Evolutionary conservation across 1,140 invertebrate species (phyloP), one percentile per base, ranked within the genome.

Genomic region (Paramacrobiotus metropolitanus): DNA sequence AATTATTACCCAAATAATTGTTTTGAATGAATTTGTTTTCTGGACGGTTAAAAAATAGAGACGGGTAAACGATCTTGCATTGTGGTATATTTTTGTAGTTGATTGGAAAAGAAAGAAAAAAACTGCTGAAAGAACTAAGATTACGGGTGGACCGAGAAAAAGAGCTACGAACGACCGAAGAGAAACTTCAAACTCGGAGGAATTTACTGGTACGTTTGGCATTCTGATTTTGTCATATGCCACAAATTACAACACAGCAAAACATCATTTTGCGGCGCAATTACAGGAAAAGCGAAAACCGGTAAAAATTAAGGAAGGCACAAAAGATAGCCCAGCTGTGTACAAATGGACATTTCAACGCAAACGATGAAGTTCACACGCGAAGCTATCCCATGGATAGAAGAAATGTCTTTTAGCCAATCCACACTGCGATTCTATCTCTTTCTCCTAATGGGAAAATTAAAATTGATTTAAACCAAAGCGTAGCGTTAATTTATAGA

Each of bases 331-430:
- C 21, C 80, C 89, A 2, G 84, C 89, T 1, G 76, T 91, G 4
- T 93, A 87, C 70, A 77, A 82, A 69, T 95, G 88, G 81, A 82
- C 81, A 65, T 87, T 82, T 69, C 80, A 88, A 70, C 78, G 90
- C 62, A 92, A 92, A 73, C 80, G 80, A 73, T 85, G 70, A 40
- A 40, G 9, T 15, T 0, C n/a, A 0, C 34, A 40, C 34, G 0
- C 34, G n/a, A 40, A 40, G 34, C 34, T 40, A n/a, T 40, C 9
- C 34, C 0, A 40, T n/a, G 9, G 34, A 40, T 40, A 40, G 34
- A 9, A 40, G 9, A 15, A 15, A n/a, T 40, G 9, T 9, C 34
- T n/a, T n/a, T 15, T 9, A 40, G 9, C n/a, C n/a, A 9, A 40
- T n/a, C 9, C 34, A 40, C 9, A 15, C 34, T 9, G 34, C 34